phyloP scores from a whole-genome alignment of 2,113 vertebrate genomes.

The Ancistrus triradiatus region DNA sequence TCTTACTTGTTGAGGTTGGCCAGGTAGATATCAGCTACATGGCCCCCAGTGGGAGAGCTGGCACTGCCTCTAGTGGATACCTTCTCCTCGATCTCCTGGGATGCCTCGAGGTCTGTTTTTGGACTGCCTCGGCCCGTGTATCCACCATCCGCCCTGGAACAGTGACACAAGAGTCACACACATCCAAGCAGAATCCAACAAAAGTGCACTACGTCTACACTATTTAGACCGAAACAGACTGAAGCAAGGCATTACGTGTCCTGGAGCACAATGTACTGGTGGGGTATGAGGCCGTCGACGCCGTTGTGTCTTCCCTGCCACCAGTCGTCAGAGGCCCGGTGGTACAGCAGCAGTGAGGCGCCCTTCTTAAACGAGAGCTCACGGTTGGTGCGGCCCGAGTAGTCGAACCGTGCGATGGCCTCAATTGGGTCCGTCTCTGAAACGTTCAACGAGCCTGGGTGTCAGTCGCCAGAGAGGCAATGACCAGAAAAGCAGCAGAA shows the following conservation, averaged over 20 bases:
- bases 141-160: constrained; percentile 79
- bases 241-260: constrained; percentile 82
- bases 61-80: constrained; percentile 85
- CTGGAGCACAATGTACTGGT: constrained; percentile 93
- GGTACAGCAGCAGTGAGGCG: constrained; percentile 83
- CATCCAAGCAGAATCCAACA: background rate
- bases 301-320: constrained; percentile 93
- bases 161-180: constrained; percentile 30
- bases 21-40: constrained; percentile 96
- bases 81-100: constrained; percentile 77
- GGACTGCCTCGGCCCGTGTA: constrained; percentile 83
- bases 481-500: background rate
- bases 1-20: constrained; percentile 98
- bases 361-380: constrained; percentile 95
- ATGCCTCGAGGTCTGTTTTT: constrained; percentile 84
- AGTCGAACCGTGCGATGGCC: constrained; percentile 92
- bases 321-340: constrained; percentile 91
- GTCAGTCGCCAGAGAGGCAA: constrained; percentile 36
- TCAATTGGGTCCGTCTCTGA: constrained; percentile 90
- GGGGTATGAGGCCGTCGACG: constrained; percentile 85
- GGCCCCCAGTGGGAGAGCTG: constrained; percentile 87
- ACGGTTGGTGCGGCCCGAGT: constrained; percentile 81
- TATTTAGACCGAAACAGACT: too few relatives aligned
- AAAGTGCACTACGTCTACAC: background rate
- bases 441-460: constrained; percentile 68